phyloP scores from a whole-genome alignment of 2,888 invertebrate species.

The Eulithis testata region DNA sequence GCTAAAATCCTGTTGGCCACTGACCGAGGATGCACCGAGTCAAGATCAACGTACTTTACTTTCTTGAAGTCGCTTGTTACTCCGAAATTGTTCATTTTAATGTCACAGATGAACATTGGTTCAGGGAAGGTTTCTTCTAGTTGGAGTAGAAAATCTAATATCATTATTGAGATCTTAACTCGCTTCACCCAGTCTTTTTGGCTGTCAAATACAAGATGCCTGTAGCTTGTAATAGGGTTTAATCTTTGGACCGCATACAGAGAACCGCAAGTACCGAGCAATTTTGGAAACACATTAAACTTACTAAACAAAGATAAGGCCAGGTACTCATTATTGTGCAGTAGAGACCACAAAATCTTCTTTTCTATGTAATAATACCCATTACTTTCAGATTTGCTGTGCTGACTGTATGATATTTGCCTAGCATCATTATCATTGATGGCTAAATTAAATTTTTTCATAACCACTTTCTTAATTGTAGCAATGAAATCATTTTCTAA shows the following conservation, averaged over 20 bases:
- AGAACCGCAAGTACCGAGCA: conserved; percentile 87
- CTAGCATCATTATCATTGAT: conserved; percentile 76
- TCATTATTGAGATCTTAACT: conserved; percentile 83
- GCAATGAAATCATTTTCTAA: conserved; percentile 80
- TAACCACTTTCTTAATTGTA: conserved; percentile 79
- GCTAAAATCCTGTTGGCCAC: conserved; percentile 77
- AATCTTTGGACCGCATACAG: conserved; percentile 87
- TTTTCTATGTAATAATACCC: conserved; percentile 75
- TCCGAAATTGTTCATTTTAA: conserved; percentile 88
- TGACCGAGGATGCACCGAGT: conserved; percentile 85
- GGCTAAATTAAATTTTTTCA: conserved; percentile 81
- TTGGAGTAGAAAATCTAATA: conserved; percentile 85
- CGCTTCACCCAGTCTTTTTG: conserved; percentile 84
- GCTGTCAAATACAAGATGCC: conserved; percentile 80
- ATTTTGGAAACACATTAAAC: conserved; percentile 86
- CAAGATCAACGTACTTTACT: conserved; percentile 86
- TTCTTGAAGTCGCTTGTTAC: conserved; percentile 76
- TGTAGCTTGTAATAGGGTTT: conserved; percentile 80
- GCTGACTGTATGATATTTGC: conserved; percentile 68
- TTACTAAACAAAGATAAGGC: conserved; percentile 84
- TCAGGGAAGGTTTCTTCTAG: conserved; percentile 85
- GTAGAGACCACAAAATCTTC: conserved; percentile 86
- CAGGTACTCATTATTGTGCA: conserved; percentile 88
- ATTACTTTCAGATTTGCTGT: conserved; percentile 63
- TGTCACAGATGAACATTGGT: conserved; percentile 87